phyloP scores from a whole-genome alignment of 1,140 invertebrate genomes.

The Mesaphorura yosii region DNA sequence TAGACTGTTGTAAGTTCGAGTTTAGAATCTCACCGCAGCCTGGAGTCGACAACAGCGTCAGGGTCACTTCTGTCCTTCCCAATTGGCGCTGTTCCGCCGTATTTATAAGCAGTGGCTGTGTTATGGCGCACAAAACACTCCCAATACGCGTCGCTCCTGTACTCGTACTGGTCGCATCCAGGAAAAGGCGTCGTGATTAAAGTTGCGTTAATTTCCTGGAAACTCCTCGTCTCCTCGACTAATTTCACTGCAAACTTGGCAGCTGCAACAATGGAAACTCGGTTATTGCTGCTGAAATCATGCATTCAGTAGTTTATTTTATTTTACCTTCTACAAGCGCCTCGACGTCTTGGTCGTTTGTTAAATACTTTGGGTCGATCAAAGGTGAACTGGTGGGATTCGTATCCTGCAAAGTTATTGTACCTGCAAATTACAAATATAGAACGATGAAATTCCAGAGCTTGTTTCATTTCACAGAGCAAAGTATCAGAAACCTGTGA shows the following conservation, averaged over 20 bases:
- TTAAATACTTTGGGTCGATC: conserved; percentile 16
- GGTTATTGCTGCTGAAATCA: not conserved
- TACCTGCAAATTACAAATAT: too few species aligned
- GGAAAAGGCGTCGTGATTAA: conserved; percentile 4
- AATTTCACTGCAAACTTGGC: conserved; percentile 6
- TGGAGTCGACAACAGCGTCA: conserved; percentile 17
- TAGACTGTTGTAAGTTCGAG: not conserved
- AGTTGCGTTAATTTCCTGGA: conserved; percentile 11
- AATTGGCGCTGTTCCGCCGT: conserved; percentile 21
- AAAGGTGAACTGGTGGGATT: not conserved
- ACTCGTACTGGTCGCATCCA: conserved; percentile 8
- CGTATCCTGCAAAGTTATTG: not conserved
- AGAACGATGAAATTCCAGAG: too few species aligned
- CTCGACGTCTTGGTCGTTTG: conserved; percentile 18
- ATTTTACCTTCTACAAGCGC: conserved; percentile 9
- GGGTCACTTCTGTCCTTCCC: conserved; percentile 17
- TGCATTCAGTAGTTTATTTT: not conserved
- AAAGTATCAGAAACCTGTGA: too few species aligned
- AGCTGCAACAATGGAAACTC: not conserved
- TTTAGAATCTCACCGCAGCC: conserved; percentile 7
- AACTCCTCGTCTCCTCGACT: conserved; percentile 10
- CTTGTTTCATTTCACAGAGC: too few species aligned
- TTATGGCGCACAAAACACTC: conserved; percentile 22
- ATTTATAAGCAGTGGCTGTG: conserved; percentile 24
- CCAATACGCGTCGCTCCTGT: conserved; percentile 11